Evolutionary conservation across 2,113 vertebrate species (phyloP).

Genomic region (Oxygymnocypris stewartii): DNA sequence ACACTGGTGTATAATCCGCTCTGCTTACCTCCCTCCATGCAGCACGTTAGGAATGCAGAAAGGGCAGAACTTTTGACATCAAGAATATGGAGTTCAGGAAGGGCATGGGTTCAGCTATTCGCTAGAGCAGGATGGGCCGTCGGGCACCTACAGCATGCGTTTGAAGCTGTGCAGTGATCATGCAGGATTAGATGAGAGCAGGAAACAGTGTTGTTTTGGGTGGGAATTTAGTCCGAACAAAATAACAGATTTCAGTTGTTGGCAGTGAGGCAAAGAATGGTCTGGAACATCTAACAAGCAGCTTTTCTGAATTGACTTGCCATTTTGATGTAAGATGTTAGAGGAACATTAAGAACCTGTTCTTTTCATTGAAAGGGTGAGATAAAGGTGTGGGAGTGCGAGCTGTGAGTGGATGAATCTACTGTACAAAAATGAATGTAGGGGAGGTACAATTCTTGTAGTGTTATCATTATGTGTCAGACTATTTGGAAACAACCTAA

Average conservation of each 20-base stretch:
- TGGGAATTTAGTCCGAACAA: neutral
- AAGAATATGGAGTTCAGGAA: conserved; percentile 16
- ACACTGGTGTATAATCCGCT: conserved; percentile 23
- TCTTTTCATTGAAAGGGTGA: neutral
- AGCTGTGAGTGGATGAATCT: conserved; percentile 55
- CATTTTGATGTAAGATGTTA: neutral
- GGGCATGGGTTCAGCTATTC: conserved; percentile 24
- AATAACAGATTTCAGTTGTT: neutral
- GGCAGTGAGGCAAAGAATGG: neutral
- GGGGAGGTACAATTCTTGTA: conserved; percentile 61
- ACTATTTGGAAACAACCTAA: conserved; percentile 37
- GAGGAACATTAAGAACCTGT: neutral
- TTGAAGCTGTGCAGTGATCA: conserved; percentile 31
- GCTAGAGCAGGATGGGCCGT: neutral
- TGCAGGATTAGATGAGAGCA: conserved; percentile 32
- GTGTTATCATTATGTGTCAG: conserved; percentile 64
- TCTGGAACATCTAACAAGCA: neutral
- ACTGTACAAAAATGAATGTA: conserved; percentile 48
- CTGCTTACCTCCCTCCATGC: neutral
- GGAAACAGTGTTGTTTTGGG: conserved; percentile 36
- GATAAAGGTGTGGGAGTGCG: neutral
- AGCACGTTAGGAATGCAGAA: conserved; percentile 44
- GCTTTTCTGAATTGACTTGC: neutral
- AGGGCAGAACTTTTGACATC: conserved; percentile 31
- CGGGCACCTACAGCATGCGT: conserved; percentile 1